These are phyloP conservation scores for Drosophila jambulina DNA, from an alignment of 1,140 invertebrate genomes.

Conservation along the genomic window DNA sequence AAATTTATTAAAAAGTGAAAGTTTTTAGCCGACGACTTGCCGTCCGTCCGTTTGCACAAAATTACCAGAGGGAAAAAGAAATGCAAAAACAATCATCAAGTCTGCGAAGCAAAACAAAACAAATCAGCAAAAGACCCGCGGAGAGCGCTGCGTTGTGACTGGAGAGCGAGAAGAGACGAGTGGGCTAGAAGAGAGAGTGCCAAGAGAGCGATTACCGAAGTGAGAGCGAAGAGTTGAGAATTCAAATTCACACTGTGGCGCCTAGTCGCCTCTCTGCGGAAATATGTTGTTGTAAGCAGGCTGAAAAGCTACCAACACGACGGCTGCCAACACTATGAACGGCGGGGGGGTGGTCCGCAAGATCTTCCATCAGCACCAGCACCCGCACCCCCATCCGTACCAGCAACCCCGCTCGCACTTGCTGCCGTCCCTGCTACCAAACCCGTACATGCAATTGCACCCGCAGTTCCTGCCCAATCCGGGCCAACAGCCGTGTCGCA, in stretches of 20 bases:
- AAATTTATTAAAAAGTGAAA: conserved; percentile 81
- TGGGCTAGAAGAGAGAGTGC: not conserved
- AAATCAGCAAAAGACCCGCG: conserved; percentile 22
- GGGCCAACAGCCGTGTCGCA: conserved; percentile 6
- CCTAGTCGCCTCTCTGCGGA: conserved; percentile 9
- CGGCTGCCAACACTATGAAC: conserved; percentile 34
- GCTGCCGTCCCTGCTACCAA: conserved; percentile 2
- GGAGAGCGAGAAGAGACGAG: not conserved
- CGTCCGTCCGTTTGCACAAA: conserved; percentile 66
- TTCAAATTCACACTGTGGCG: conserved; percentile 19
- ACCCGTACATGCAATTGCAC: conserved; percentile 6
- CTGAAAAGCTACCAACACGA: conserved; percentile 14
- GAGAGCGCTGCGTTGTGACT: conserved; percentile 7
- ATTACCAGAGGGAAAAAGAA: conserved; percentile 71
- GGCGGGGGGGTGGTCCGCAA: conserved; percentile 34
- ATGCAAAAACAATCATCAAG: conserved; percentile 72
- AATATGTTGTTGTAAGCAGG: conserved; percentile 29
- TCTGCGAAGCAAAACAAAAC: conserved; percentile 52
- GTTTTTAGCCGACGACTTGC: conserved; percentile 60
- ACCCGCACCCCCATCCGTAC: not conserved
- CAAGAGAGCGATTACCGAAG: not conserved
- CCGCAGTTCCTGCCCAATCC: conserved; percentile 8
- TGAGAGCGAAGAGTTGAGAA: not conserved
- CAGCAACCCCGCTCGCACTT: not conserved
- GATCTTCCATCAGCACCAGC: conserved; percentile 20